Conservation (phyloP, 2,888 invertebrate species). For the Tryphoninae sp. region DNA sequence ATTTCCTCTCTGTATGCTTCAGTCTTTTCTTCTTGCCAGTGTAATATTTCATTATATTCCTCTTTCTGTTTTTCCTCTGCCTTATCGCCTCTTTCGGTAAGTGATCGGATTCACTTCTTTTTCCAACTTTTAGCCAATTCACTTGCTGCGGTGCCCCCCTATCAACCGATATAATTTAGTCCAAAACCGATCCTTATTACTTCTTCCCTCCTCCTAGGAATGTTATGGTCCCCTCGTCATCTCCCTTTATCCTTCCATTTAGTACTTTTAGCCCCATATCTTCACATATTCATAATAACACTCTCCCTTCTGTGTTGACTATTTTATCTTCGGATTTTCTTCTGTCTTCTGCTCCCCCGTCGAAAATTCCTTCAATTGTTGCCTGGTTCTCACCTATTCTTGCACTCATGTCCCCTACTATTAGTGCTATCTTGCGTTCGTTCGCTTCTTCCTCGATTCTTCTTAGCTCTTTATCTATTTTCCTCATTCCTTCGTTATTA, state of each 20-base stretch:
- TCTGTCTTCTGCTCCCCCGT: neutral
- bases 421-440: neutral
- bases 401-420: conserved; percentile 32
- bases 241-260: conserved; percentile 16
- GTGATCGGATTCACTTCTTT: conserved; percentile 5
- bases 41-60: neutral
- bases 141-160: neutral
- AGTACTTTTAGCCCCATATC: conserved; percentile 15
- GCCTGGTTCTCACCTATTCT: conserved; percentile 13
- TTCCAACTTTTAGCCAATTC: conserved; percentile 2
- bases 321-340: conserved; percentile 22
- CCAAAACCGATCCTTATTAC: conserved; percentile 15
- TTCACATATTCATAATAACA: conserved; percentile 12
- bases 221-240: conserved; percentile 11
- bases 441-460: conserved; percentile 3
- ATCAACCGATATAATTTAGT: neutral
- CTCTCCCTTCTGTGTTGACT: conserved; percentile 18
- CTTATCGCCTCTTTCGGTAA: neutral
- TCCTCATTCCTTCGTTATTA: conserved; percentile 21
- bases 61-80: neutral
- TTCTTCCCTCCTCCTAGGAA: conserved; percentile 22
- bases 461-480: neutral
- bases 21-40: neutral
- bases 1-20: neutral
- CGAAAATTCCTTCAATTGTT: neutral